These are phyloP conservation scores for Ceratotherium simum DNA, from an alignment of 2,113 vertebrate species.

Conservation along the genomic window DNA sequence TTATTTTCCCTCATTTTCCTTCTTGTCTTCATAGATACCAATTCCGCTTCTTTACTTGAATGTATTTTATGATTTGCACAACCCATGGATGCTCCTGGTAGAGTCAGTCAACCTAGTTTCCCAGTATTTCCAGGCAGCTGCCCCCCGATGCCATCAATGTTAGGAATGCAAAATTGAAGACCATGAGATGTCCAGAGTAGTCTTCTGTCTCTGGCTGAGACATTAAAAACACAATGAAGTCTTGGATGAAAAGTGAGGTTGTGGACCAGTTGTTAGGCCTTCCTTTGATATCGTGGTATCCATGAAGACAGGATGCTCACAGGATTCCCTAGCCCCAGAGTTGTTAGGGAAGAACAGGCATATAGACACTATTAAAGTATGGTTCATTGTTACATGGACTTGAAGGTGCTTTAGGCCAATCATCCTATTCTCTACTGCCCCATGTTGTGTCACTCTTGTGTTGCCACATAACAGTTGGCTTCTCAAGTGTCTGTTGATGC, in stretches of 20 bases:
- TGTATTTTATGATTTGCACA: neutral
- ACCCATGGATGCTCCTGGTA: neutral
- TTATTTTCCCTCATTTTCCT: neutral
- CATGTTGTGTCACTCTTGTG: neutral
- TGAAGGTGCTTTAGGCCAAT: neutral
- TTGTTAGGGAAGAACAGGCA: neutral
- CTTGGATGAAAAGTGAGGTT: neutral
- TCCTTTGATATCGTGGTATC: neutral
- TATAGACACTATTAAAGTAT: neutral
- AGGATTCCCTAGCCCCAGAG: neutral
- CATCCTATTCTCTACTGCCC: neutral
- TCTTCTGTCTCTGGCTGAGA: neutral
- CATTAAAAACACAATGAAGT: neutral
- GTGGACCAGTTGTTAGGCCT: neutral
- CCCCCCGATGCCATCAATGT: too few relatives aligned
- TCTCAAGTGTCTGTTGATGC: neutral
- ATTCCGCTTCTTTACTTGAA: neutral
- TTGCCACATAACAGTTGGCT: neutral
- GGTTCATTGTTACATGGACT: neutral
- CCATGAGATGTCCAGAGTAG: neutral
- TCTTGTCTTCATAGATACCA: neutral
- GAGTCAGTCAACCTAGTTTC: neutral
- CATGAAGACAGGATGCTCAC: neutral
- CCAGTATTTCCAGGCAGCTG: neutral
- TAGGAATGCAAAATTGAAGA: neutral